Conservation (phyloP, 92 coral and sea anemone species). For the Epizoanthus illoricatus region DNA sequence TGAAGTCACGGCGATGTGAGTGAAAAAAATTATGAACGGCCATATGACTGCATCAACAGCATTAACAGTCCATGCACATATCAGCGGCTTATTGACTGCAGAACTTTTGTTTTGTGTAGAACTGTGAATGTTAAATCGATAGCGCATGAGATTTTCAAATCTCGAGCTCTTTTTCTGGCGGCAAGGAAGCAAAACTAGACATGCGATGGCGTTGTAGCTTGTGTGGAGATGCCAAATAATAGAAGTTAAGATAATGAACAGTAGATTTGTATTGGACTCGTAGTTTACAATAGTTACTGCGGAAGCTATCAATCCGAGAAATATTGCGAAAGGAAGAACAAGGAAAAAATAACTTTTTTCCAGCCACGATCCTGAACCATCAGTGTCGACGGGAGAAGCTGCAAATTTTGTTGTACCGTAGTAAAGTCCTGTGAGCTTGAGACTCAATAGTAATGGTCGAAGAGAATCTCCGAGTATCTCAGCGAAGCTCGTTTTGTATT, state of each 20-base stretch:
- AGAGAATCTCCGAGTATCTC: too few relatives aligned
- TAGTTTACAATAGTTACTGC: neutral
- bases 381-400: neutral
- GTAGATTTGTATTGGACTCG: neutral
- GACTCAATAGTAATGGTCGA: too few relatives aligned
- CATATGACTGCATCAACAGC: neutral
- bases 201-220: neutral
- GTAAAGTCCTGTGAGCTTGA: neutral
- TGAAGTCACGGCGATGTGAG: neutral
- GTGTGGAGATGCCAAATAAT: neutral
- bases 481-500: neutral
- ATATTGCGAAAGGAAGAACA: neutral
- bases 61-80: neutral
- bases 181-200: slow-evolving; percentile 19
- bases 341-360: slow-evolving; percentile 20
- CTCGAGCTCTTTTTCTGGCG: neutral
- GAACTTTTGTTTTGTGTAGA: neutral
- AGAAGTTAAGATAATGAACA: neutral
- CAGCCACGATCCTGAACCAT: neutral
- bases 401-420: slow-evolving; percentile 17
- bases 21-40: neutral
- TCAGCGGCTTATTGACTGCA: neutral
- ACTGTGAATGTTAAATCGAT: neutral
- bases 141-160: neutral
- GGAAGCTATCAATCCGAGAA: neutral